These are phyloP conservation scores for Petrosia ficiformis DNA, from an alignment of 37 sponge, comb jelly and placozoan genomes.

Conservation along the genomic window DNA sequence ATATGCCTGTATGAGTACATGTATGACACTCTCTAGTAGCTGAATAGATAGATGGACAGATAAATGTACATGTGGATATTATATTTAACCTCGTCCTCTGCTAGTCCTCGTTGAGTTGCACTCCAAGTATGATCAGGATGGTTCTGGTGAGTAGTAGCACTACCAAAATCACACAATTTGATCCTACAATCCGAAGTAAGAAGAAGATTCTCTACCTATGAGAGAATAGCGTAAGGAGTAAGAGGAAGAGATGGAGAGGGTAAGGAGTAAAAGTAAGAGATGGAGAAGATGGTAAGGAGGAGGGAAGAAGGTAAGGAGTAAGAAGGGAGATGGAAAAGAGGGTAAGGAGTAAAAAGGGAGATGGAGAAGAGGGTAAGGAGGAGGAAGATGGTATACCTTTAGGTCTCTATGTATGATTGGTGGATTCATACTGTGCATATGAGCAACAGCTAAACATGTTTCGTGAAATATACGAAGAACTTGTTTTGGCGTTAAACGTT, in stretches of 20 bases:
- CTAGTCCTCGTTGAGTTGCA: slow-evolving; percentile 70
- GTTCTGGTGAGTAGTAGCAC: slow-evolving; percentile 78
- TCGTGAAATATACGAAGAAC: slow-evolving; percentile 83
- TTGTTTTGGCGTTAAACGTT: slow-evolving; percentile 49
- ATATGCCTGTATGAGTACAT: too few species aligned
- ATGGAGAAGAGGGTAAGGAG: neutral
- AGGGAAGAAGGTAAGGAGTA: too few species aligned
- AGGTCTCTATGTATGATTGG: slow-evolving; percentile 95
- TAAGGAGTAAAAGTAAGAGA: too few species aligned
- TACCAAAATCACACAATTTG: slow-evolving; percentile 97
- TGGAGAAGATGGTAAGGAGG: neutral
- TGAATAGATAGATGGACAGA: too few species aligned
- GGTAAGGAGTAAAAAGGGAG: neutral
- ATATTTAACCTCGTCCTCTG: slow-evolving; percentile 83
- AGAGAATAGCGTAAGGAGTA: too few species aligned
- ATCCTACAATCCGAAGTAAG: slow-evolving; percentile 59
- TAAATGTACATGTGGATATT: too few species aligned
- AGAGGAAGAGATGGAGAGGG: too few species aligned
- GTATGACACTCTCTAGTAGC: too few species aligned
- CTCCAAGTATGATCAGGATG: slow-evolving; percentile 84
- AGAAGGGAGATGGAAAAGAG: neutral
- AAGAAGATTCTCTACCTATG: slow-evolving; percentile 89
- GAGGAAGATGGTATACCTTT: slow-evolving; percentile 56
- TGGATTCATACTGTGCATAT: slow-evolving; percentile 82
- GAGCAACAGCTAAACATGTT: slow-evolving; percentile 81